Base-by-base conservation (phyloP, 1,140 invertebrate genomes). In the Mactra quadrangularis region DNA sequence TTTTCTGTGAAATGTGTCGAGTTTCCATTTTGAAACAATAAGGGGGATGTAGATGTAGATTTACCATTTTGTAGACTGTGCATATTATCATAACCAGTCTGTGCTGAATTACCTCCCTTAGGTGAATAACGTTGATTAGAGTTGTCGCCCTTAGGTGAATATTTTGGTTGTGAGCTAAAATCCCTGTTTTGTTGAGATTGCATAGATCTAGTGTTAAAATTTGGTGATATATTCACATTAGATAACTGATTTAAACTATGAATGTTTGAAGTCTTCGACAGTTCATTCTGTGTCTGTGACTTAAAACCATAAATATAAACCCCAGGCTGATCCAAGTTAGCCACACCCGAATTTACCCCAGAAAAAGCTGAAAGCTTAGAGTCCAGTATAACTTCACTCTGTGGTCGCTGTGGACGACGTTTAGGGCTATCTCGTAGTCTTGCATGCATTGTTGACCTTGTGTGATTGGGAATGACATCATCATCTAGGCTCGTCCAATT, bases 401-500 rank as follows among this genome's bases (percentile, higher is more conserved):
- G 82, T 11, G 87, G 87, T 27, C 87, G 35, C 17, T 83, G 83
- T 41, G 84, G 83, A 25, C 83, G 74, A 19, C 85, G 71, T 76
- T 78, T 86, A 0, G 87, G 86, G 19, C 85, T 86, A 50, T 84
- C 86, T 41, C 70, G n/a, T n/a, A 70, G 53, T 17, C 72, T 35
- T n/a, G 52, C 38, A n/a, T 74, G 38, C 35, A 45, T 22, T 22
- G 76, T 52, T n/a, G 81, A 78, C n/a, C 71, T 71, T 35, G 66
- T 71, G 25, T 72, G 77, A 31, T 72, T 41, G 27, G 83, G 75
- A n/a, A 82, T 79, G 15, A 83, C 81, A 68, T 87, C 84, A 75
- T 89, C 88, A 64, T 89, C 88, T 15, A 88, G 55, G 71, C 87
- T 88, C 25, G 84, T 86, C 85, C 86, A 87, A 75, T 84, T 83